Evolutionary conservation across 2,113 vertebrate genomes (phyloP).

Genomic region (Psittacara wagleri): DNA sequence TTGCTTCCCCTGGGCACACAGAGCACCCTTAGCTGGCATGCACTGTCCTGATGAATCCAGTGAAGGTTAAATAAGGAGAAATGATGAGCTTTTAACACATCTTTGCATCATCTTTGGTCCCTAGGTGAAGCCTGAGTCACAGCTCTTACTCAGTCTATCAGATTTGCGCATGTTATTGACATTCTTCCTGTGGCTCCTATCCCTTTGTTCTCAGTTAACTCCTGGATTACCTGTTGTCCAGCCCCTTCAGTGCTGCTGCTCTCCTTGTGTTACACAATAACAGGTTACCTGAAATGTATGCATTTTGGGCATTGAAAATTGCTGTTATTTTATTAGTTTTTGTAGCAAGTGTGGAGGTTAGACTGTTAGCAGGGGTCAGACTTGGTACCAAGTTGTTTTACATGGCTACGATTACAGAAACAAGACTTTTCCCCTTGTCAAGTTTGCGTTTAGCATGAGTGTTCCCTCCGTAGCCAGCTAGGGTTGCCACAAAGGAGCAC

Average conservation of each 20-base stretch:
- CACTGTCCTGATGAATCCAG: neutral
- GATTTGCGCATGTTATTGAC: neutral
- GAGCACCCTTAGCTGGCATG: neutral
- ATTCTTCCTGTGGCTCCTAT: neutral
- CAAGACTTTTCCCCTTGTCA: neutral
- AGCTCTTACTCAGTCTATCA: neutral
- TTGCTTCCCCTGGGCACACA: neutral
- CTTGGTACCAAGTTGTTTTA: neutral
- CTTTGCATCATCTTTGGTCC: neutral
- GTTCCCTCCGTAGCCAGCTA: rapidly evolving
- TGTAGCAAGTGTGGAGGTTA: neutral
- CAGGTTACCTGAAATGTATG: neutral
- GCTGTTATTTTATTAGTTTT: neutral
- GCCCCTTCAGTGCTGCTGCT: neutral
- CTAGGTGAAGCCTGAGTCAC: neutral
- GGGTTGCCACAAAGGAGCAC: neutral
- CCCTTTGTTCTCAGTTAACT: neutral
- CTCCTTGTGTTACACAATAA: neutral
- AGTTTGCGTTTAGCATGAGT: rapidly evolving
- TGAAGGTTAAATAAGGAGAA: neutral
- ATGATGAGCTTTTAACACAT: neutral
- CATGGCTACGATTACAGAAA: neutral
- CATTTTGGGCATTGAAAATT: neutral
- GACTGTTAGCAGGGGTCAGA: neutral
- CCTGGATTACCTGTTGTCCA: neutral